phyloP scores from a whole-genome alignment of 2,888 invertebrate genomes.

The Oegoconia quadripuncta region DNA sequence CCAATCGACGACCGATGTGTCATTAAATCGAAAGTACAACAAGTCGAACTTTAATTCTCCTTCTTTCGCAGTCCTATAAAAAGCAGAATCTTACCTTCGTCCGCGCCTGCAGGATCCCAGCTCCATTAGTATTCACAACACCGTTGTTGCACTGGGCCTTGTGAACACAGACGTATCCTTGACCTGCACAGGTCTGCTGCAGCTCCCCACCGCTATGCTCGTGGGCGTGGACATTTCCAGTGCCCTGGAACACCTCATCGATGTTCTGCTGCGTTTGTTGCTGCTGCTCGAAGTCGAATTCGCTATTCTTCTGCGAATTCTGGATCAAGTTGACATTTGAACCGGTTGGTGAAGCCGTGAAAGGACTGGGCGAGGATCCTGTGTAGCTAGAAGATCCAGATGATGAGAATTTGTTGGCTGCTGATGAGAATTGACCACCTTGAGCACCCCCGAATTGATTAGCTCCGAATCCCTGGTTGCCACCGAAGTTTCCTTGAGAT shows the following conservation, averaged over 20 bases:
- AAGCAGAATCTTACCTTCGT: conserved; percentile 73
- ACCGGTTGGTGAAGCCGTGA: conserved; percentile 46
- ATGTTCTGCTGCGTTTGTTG: conserved; percentile 58
- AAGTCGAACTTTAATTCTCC: too few relatives aligned
- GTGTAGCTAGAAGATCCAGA: conserved; percentile 47
- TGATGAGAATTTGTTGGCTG: conserved; percentile 36
- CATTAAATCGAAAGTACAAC: too few relatives aligned
- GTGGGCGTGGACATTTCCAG: conserved; percentile 51
- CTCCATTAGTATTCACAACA: conserved; percentile 71
- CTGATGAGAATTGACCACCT: conserved; percentile 20
- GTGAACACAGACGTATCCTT: conserved; percentile 80
- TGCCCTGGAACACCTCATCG: conserved; percentile 54
- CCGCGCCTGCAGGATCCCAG: conserved; percentile 66
- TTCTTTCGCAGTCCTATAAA: neutral
- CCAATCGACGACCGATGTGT: too few relatives aligned
- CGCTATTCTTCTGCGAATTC: conserved; percentile 47
- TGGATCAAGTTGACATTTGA: conserved; percentile 59
- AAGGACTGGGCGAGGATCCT: conserved; percentile 62
- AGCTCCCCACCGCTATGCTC: conserved; percentile 51
- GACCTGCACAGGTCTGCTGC: conserved; percentile 77
- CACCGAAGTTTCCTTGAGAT: conserved; percentile 18
- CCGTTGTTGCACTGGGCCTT: conserved; percentile 81
- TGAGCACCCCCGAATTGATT: conserved; percentile 5
- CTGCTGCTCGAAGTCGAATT: conserved; percentile 52
- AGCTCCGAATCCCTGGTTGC: conserved; percentile 11